Evolutionary conservation across 2,113 vertebrate species (phyloP), one percentile per base, ranked within the genome.

Genomic region (Cochlearius cochlearius): DNA sequence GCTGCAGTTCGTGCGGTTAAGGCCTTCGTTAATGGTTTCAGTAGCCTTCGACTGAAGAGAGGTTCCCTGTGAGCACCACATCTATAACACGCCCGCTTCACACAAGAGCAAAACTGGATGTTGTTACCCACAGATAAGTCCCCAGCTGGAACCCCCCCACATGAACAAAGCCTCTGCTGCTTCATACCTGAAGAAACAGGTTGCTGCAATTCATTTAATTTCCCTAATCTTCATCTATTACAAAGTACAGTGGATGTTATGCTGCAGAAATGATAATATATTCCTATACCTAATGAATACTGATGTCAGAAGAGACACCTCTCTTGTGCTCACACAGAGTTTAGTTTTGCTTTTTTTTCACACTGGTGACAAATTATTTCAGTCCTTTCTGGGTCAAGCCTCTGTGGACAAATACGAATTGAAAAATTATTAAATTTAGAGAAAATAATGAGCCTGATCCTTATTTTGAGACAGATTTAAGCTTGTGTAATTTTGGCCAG

Each of bases 1-100:
- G 10, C 23, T 0, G 1, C 5, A 27, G 71, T 1, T 39, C 1
- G 1, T 2, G 12, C 1, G 1, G 21, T n/a, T 55, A 30, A 15
- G 55, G 26, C 39, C n/a, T 79, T 68, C 34, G 9, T 62, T 41
- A 27, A 32, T 30, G 38, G 27, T 49, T 58, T 64, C 62, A 15
- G 5, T 23, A 85, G 52, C 20, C 59, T 84, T 88, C 45, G 50
- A 26, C 39, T 73, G 56, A 53, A 71, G 84, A 71, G 78, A 16
- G 50, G 23, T 26, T 53, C 55, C 58, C 36, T 16, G 34, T 1
- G 4, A 36, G 19, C 41, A n/a, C 36, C 73, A 66, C 14, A 13
- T 60, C 39, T 38, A 9, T 36, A 20, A 26, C 9, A 2, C 9
- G 15, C 11, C 34, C 0, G 1, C 74, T 52, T 81, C 52, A 30